Evolutionary conservation across 1,140 invertebrate genomes (phyloP), one percentile per base, ranked within the genome.

Genomic region (Helicoverpa zea): DNA sequence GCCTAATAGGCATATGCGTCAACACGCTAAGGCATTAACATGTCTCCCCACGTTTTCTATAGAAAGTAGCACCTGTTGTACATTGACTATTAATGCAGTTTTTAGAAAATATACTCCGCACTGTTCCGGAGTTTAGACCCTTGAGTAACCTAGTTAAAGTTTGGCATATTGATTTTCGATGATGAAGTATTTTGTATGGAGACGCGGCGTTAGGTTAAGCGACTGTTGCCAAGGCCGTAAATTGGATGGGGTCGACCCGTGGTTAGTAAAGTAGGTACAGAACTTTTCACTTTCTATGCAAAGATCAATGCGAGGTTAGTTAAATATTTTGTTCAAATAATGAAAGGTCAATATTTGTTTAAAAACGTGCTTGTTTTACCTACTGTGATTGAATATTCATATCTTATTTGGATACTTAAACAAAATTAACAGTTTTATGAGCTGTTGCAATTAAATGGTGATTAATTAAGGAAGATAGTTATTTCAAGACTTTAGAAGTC

Each of bases 81-180:
- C 79, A 49, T 13, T 35, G 88, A 90, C 89, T 90, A 84, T 85
- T 85, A 90, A 90, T 90, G 85, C 74, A 84, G 82, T 87, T 89
- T 90, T 90, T 88, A 89, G 86, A 86, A 89, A 89, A 87, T 86
- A 82, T 29, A 80, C 52, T 51, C 16, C 49, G 3, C 43, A 72
- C 16, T 77, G 84, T 86, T 86, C 87, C 87, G 86, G 84, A 81
- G 81, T 80, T 81, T 81, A 30, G 61, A 64, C 61, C 61, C 61
- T 64, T 64, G 9, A 43, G 14, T 58, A 16, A 58, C 61, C 29
- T 14, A 43, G 61, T 64, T 78, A 23, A 61, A 78, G 29, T 56
- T 68, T 68, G 30, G 76, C 68, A 79, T 79, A 68, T 79, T 79
- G 64, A 70, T 79, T 66, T 14, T 68, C 16, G 10, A 49, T 54